phyloP scores from a whole-genome alignment of 2,113 vertebrate genomes.

The Cervus canadensis region DNA sequence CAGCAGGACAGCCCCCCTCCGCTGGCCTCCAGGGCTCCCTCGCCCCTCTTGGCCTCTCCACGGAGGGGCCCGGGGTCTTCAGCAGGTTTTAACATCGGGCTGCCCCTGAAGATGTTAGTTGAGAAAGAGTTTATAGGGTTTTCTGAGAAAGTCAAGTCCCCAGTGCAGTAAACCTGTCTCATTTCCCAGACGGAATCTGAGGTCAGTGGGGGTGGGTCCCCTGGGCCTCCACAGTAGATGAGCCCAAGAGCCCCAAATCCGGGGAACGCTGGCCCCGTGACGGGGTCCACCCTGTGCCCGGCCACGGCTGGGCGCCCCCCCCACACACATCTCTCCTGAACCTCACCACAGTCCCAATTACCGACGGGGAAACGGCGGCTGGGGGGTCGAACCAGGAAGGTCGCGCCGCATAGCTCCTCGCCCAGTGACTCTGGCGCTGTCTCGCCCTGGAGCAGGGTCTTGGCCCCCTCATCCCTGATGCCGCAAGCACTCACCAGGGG shows the following conservation, averaged over 20 bases:
- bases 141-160: neutral
- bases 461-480: neutral
- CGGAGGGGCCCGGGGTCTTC: neutral
- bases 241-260: neutral
- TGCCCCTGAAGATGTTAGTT: neutral
- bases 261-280: accelerated
- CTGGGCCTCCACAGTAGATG: accelerated
- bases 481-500: accelerated
- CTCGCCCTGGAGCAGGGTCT: neutral
- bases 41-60: neutral
- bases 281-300: neutral
- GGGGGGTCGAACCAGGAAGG: neutral
- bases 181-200: neutral
- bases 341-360: neutral
- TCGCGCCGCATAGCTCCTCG: accelerated
- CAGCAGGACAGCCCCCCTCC: no score
- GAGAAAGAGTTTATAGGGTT: neutral
- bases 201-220: no score
- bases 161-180: accelerated
- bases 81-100: neutral
- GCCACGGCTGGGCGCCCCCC: neutral
- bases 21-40: no score
- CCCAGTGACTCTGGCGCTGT: accelerated
- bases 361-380: accelerated
- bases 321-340: neutral